A percentile compares a stretch with the other conserved stretches of the same genome.
Evolutionary conservation across 2,888 invertebrate genomes (phyloP).

Genomic region (Ennomos fuscantarius): DNA sequence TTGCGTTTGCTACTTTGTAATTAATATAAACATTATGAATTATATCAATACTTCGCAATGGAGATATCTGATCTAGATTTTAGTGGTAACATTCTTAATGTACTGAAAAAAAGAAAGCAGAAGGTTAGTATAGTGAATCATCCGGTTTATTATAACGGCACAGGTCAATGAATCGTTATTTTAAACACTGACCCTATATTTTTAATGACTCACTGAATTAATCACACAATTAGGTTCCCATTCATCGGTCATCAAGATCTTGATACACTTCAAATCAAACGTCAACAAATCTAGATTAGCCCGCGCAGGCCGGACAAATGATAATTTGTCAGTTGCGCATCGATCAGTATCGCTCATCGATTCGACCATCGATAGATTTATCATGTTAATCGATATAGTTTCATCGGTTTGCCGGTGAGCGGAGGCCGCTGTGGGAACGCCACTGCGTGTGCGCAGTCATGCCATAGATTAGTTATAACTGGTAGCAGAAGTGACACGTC

Average conservation of each 20-base stretch:
- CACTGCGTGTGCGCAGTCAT: conserved; percentile 78
- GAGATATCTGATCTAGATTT: too few relatives aligned
- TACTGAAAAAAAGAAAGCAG: too few relatives aligned
- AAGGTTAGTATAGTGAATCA: too few relatives aligned
- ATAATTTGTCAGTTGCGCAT: conserved; percentile 80
- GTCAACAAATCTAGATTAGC: conserved; percentile 49
- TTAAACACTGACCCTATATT: too few relatives aligned
- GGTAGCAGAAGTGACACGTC: conserved; percentile 12
- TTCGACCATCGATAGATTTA: conserved; percentile 75
- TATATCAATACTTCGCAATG: too few relatives aligned
- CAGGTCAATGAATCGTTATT: too few relatives aligned
- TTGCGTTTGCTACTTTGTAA: too few relatives aligned
- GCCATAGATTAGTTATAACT: conserved; percentile 55
- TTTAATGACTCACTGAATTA: too few relatives aligned
- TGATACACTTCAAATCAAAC: conserved; percentile 35
- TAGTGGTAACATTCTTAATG: too few relatives aligned
- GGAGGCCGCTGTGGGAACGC: conserved; percentile 80
- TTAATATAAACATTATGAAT: too few relatives aligned
- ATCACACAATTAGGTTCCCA: too few relatives aligned
- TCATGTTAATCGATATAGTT: conserved; percentile 84
- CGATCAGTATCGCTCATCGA: conserved; percentile 63
- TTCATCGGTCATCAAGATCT: conserved; percentile 1
- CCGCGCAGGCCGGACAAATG: conserved; percentile 66
- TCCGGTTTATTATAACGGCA: too few relatives aligned
- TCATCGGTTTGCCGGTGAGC: conserved; percentile 79